A percentile compares a stretch with the other conserved stretches of the same genome.
Evolutionary conservation across 2,888 invertebrate genomes (phyloP).

Genomic region (Lithophane ornitopus): DNA sequence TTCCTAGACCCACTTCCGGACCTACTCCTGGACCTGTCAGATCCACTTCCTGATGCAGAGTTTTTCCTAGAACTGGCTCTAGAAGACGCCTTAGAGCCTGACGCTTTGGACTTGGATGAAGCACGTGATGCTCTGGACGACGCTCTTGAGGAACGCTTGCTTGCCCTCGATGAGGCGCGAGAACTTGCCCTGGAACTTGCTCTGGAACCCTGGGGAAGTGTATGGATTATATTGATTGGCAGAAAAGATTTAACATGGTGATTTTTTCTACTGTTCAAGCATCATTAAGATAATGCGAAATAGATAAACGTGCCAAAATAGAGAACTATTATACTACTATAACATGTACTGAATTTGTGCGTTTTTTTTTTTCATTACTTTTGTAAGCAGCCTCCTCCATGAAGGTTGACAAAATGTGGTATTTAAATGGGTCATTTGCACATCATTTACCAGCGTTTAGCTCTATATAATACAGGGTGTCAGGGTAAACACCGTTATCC

Average conservation of each 20-base stretch:
- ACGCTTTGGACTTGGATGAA: constrained; percentile 75
- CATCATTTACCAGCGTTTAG: no score
- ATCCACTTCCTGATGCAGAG: constrained; percentile 81
- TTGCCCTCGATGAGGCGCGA: constrained; percentile 75
- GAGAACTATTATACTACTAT: neutral
- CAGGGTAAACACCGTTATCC: no score
- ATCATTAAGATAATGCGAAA: neutral
- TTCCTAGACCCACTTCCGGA: constrained; percentile 84
- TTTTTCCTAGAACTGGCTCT: constrained; percentile 78
- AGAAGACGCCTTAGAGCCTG: constrained; percentile 82
- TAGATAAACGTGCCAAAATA: neutral
- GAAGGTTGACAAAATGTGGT: no score
- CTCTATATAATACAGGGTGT: no score
- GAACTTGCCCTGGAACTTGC: constrained; percentile 82
- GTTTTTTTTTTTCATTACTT: no score
- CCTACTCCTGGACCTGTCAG: constrained; percentile 82
- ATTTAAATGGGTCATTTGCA: no score
- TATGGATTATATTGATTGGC: neutral
- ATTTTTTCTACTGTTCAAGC: neutral
- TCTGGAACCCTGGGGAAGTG: constrained; percentile 77
- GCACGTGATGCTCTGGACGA: constrained; percentile 70
- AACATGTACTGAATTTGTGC: no score
- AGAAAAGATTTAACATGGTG: neutral
- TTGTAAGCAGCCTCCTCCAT: no score
- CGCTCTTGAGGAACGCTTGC: constrained; percentile 71